Conservation (phyloP, 30 jellyfish, hydroid and myxozoan genomes). For the Turritopsis dohrnii region DNA sequence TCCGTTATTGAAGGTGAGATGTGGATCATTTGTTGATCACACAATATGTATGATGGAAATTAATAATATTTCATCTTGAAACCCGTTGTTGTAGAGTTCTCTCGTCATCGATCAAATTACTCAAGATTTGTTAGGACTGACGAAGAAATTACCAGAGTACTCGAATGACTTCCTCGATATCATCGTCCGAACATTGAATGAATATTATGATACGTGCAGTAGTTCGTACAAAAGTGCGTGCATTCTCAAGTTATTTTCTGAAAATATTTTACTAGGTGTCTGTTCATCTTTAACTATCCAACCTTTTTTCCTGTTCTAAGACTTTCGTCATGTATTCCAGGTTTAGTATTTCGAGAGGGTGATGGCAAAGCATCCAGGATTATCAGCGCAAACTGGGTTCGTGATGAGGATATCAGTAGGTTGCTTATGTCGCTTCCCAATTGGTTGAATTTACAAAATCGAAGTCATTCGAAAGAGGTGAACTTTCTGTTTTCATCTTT, state of each 20-base stretch:
- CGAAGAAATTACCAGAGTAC: conserved; percentile 75
- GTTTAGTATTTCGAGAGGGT: conserved; percentile 79
- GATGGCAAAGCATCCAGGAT: conserved; percentile 89
- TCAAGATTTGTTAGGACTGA: conserved; percentile 61
- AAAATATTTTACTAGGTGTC: not conserved
- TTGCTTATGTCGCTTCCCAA: conserved; percentile 76
- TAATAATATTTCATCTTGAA: too few species aligned
- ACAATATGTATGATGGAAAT: too few species aligned
- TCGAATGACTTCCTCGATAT: conserved; percentile 84
- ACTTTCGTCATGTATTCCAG: conserved; percentile 8
- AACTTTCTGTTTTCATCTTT: too few species aligned
- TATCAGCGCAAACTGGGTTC: conserved; percentile 94
- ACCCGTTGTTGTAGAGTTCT: conserved; percentile 48
- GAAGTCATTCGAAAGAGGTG: conserved; percentile 6
- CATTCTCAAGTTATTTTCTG: not conserved
- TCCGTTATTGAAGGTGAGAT: conserved; percentile 61
- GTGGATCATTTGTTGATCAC: too few species aligned
- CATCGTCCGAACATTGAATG: conserved; percentile 53
- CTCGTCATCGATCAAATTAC: conserved; percentile 39
- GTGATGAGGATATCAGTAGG: conserved; percentile 83
- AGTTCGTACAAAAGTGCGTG: conserved; percentile 62
- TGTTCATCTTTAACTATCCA: not conserved
- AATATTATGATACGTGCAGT: conserved; percentile 62
- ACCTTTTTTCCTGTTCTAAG: not conserved
- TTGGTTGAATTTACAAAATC: conserved; percentile 66